These are phyloP conservation scores for Aethina tumida DNA, from an alignment of 1,140 invertebrate species.

Conservation along the genomic window DNA sequence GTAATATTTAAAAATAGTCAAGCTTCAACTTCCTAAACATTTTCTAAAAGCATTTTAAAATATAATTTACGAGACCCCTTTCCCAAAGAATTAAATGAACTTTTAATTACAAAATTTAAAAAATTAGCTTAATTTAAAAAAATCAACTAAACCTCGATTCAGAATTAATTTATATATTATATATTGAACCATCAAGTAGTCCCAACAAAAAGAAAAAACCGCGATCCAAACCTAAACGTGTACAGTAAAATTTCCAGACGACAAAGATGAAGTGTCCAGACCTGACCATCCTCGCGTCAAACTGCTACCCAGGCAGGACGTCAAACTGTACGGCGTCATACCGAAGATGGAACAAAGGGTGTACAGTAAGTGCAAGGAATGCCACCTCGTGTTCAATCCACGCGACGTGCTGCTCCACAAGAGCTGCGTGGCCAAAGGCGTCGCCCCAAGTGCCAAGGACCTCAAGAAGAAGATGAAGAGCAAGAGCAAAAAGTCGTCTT, in stretches of 20 bases:
- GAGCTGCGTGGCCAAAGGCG: slow-evolving; percentile 16
- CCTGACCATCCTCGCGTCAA: slow-evolving; percentile 15
- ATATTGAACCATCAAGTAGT: background rate
- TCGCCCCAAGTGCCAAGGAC: slow-evolving; percentile 11
- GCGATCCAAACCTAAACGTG: background rate
- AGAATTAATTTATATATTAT: background rate
- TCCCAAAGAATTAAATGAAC: too few relatives aligned
- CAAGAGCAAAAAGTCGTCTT: slow-evolving; percentile 19
- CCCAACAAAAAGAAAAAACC: background rate
- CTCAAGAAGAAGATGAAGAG: slow-evolving; percentile 25
- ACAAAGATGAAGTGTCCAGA: background rate
- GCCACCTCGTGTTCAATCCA: slow-evolving; percentile 25
- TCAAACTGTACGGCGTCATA: slow-evolving; percentile 24
- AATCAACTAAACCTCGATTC: background rate
- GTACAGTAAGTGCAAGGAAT: slow-evolving; percentile 23
- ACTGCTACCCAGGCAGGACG: slow-evolving; percentile 22
- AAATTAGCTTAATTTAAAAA: background rate
- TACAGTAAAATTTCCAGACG: background rate
- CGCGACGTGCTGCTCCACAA: slow-evolving; percentile 20
- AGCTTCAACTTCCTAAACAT: too few relatives aligned
- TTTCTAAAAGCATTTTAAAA: too few relatives aligned
- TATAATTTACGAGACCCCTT: too few relatives aligned
- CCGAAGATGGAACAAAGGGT: slow-evolving; percentile 26
- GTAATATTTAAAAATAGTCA: too few relatives aligned
- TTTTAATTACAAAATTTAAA: too few relatives aligned